Conservation (phyloP, 2,113 vertebrate genomes). For the Tychaedon coryphoeus region DNA sequence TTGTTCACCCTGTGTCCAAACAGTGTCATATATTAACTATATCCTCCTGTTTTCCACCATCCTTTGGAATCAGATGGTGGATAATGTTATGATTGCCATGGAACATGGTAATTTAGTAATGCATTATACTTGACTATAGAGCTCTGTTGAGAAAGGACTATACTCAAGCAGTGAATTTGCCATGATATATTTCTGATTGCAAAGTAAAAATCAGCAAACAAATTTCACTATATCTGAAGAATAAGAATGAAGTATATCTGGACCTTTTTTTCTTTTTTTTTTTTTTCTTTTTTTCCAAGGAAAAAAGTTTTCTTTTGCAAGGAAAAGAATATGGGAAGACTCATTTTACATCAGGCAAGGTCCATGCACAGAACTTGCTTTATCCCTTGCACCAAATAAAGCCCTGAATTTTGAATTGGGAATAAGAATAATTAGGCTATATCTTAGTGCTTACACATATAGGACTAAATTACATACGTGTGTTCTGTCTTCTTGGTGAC, state of each 20-base stretch:
- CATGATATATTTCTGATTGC: neutral
- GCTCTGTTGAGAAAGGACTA: neutral
- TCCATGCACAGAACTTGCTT: neutral
- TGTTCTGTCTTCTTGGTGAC: neutral
- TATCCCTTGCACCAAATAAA: neutral
- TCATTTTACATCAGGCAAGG: neutral
- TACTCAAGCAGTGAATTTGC: neutral
- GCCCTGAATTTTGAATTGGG: neutral
- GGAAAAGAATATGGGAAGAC: neutral
- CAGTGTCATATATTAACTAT: neutral
- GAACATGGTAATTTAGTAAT: neutral
- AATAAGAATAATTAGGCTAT: neutral
- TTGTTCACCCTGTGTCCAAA: neutral
- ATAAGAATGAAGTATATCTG: neutral
- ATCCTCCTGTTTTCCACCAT: neutral
- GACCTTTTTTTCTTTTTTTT: too few relatives aligned
- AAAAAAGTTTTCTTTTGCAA: too few relatives aligned
- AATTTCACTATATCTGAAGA: neutral
- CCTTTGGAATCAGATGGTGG: neutral
- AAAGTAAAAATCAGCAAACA: neutral
- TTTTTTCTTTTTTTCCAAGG: too few relatives aligned
- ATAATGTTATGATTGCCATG: neutral
- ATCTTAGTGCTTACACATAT: accelerated
- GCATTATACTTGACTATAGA: neutral
- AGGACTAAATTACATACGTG: neutral